phyloP scores from a whole-genome alignment of 2,888 invertebrate genomes.

The Pycnomerus fuliginosus region DNA sequence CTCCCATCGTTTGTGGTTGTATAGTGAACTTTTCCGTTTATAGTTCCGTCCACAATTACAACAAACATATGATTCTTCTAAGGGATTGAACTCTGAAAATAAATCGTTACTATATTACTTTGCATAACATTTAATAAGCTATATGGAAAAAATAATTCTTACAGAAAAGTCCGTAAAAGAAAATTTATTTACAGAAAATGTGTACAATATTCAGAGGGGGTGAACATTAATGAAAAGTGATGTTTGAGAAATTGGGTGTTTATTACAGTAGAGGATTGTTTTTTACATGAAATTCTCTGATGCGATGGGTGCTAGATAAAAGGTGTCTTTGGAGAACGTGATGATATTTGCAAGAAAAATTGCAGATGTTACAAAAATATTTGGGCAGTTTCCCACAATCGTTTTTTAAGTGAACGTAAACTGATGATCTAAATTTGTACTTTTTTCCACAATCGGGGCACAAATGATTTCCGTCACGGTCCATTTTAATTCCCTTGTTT shows the following conservation, averaged over 20 bases:
- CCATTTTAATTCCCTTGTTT: conserved; percentile 18
- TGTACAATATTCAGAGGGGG: too few species aligned
- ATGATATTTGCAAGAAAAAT: conserved; percentile 40
- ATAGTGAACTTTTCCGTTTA: conserved; percentile 69
- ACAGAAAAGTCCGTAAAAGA: neutral
- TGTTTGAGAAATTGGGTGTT: too few species aligned
- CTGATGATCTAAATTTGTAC: conserved; percentile 73
- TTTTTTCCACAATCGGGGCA: conserved; percentile 73
- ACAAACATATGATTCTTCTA: conserved; percentile 49
- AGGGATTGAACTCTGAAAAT: conserved; percentile 12
- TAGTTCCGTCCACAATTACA: conserved; percentile 73
- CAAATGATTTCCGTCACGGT: conserved; percentile 32
- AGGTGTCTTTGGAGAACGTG: conserved; percentile 42
- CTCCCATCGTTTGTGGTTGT: conserved; percentile 41
- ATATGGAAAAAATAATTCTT: neutral
- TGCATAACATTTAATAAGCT: too few species aligned
- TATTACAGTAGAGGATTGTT: too few species aligned
- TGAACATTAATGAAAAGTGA: too few species aligned
- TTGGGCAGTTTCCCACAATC: conserved; percentile 60
- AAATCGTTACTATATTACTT: conserved; percentile 10
- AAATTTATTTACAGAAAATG: neutral
- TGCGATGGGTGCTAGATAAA: conserved; percentile 27
- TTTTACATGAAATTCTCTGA: conserved; percentile 11
- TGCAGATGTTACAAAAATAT: conserved; percentile 39
- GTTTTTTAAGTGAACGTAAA: conserved; percentile 71